A percentile compares a stretch with the other conserved stretches of the same genome.
Conservation (phyloP, 2,797 vertebrate species). For the Dipus sagitta region DNA sequence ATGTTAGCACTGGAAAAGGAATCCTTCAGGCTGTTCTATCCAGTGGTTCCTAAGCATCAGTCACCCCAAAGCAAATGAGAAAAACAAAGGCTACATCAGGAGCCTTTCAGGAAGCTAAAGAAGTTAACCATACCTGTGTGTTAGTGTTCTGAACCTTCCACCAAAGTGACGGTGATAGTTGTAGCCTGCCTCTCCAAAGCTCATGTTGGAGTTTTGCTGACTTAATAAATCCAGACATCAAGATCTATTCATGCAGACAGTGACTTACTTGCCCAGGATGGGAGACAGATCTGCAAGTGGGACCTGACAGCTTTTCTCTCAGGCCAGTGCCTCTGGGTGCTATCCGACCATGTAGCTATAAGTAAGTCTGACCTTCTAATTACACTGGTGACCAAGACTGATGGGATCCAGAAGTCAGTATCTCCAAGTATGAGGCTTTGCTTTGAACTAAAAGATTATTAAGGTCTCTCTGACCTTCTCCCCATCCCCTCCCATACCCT, state of each 20-base stretch:
- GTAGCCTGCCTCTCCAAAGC: neutral
- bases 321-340: neutral
- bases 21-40: neutral
- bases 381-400: rapidly evolving
- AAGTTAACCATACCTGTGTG: neutral
- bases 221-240: neutral
- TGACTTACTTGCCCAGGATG: rapidly evolving
- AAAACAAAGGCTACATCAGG: neutral
- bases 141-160: neutral
- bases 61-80: neutral
- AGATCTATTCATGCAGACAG: neutral
- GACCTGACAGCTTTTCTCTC: neutral
- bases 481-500: no score
- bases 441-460: neutral
- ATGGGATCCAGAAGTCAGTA: neutral
- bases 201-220: slow-evolving; percentile 3
- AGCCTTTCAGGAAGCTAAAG: neutral
- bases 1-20: neutral
- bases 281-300: neutral
- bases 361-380: neutral
- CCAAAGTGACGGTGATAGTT: neutral
- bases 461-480: neutral
- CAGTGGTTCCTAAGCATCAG: neutral
- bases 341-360: rapidly evolving
- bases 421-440: neutral